Evolutionary conservation across 2,113 vertebrate genomes (phyloP).

Genomic region (Grammatotria lemairii): DNA sequence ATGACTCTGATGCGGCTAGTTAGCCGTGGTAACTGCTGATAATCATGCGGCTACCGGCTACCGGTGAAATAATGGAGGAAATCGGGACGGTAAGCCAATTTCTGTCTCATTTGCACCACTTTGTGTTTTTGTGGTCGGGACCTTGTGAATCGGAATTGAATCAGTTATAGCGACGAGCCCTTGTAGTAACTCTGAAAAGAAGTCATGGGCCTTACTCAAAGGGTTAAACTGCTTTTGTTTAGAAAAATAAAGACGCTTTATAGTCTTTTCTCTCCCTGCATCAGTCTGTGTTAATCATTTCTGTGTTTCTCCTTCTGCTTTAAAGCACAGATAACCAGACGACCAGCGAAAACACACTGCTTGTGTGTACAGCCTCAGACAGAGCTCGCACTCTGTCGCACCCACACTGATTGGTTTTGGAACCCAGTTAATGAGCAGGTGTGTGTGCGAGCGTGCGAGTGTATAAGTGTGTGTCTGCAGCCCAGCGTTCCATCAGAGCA

Average conservation of each 20-base stretch:
- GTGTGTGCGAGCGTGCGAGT: constrained; percentile 33
- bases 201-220: not conserved
- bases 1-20: not conserved
- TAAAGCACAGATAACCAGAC: not conserved
- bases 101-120: not conserved
- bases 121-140: not conserved
- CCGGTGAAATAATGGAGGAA: not conserved
- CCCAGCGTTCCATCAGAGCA: constrained; percentile 40
- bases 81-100: not conserved
- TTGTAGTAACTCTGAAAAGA: not conserved
- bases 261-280: not conserved
- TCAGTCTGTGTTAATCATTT: not conserved
- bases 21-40: not conserved
- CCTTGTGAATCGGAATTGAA: accelerated
- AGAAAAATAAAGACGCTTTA: not conserved
- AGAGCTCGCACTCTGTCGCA: constrained; percentile 36
- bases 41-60: not conserved
- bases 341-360: not conserved
- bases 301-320: not conserved
- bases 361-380: constrained; percentile 5
- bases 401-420: constrained; percentile 48
- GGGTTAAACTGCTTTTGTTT: not conserved
- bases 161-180: not conserved
- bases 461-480: constrained; percentile 22
- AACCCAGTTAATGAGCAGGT: constrained; percentile 58